Evolutionary conservation across 2,797 vertebrate species (phyloP).

Genomic region (Halcyon badia): DNA sequence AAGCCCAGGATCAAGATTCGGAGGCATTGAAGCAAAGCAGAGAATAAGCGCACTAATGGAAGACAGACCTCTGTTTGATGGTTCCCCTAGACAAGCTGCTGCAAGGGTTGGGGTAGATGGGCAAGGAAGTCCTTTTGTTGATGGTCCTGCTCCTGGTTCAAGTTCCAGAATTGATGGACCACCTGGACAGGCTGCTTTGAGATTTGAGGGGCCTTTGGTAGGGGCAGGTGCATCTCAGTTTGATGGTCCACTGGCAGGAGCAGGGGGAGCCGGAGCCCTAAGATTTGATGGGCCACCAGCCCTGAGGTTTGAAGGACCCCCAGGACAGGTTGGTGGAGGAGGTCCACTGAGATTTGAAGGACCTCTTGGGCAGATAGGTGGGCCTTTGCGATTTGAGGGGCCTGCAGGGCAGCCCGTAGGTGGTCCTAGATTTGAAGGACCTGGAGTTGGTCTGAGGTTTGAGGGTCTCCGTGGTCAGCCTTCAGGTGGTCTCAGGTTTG

Average conservation of each 20-base stretch:
- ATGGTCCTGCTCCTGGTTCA: slow-evolving; percentile 81
- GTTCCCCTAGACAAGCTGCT: slow-evolving; percentile 77
- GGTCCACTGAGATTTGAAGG: slow-evolving; percentile 84
- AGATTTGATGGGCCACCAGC: slow-evolving; percentile 87
- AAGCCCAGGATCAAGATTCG: slow-evolving; percentile 79
- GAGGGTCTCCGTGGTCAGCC: slow-evolving; percentile 86
- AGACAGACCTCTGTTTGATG: slow-evolving; percentile 85
- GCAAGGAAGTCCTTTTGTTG: slow-evolving; percentile 84
- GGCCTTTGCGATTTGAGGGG: slow-evolving; percentile 84
- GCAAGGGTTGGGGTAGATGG: slow-evolving; percentile 82
- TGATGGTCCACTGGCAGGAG: slow-evolving; percentile 84
- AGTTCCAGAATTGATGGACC: slow-evolving; percentile 82
- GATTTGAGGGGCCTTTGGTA: slow-evolving; percentile 72
- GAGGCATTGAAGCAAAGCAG: slow-evolving; percentile 81
- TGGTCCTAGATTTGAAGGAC: slow-evolving; percentile 85
- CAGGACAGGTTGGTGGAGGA: slow-evolving; percentile 76
- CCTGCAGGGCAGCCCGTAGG: slow-evolving; percentile 80
- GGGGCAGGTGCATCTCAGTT: slow-evolving; percentile 80
- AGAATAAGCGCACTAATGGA: slow-evolving; percentile 82
- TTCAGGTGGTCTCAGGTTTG: slow-evolving; percentile 87
- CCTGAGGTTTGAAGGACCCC: slow-evolving; percentile 85
- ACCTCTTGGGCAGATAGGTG: slow-evolving; percentile 78
- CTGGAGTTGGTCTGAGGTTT: slow-evolving; percentile 84
- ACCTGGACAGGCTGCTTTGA: slow-evolving; percentile 68
- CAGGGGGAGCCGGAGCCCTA: slow-evolving; percentile 73